Base-by-base conservation (phyloP, 2,888 invertebrate genomes). In the Caenorhabditis sp. region DNA sequence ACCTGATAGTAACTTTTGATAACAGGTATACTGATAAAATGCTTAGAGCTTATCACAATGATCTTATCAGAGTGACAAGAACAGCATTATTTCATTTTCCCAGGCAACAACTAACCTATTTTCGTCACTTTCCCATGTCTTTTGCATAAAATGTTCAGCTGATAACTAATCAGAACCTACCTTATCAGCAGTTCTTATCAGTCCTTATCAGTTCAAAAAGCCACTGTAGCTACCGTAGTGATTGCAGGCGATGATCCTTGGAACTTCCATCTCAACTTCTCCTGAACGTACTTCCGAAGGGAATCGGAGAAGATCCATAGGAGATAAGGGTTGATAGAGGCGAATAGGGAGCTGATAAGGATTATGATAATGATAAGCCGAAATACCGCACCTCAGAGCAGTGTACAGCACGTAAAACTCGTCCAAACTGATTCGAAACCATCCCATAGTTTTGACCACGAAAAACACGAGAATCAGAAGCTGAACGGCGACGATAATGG, bases 241-340 rank as follows among this genome's bases (percentile, higher is more conserved):
- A 40, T 60, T 22, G 22, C 18, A 15, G 35, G 22, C 13, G 26
- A n/a, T 13, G 26, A n/a, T 8, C n/a, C 1, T 26, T 28, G 3
- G 55, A 74, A 1, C 18, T 70, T 58, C 11, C 70, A 15, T 56
- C 65, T 62, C 11, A 24, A 22, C 2, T n/a, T n/a, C n/a, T n/a
- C n/a, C n/a, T 70, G 53, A 5, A 65, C 65, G 35, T 65, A 68
- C 40, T 70, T 79, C 26, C 78, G 50, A 18, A 79, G 35, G 20
- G 78, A 79, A 53, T 79, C 78, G 8, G 70, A 70, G 55, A 79
- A 79, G 28, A 79, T 79, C 70, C 70, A 79, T 0, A 79, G 20
- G 1, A 79, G 65, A 60, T 79, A 79, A 0, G 78, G 78, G 24
- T 79, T 70, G 70, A 69, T 65, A 44, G 65, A 60, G 26, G 78